Base-by-base conservation (phyloP, 2,797 vertebrate species). In the Coluber constrictor region DNA sequence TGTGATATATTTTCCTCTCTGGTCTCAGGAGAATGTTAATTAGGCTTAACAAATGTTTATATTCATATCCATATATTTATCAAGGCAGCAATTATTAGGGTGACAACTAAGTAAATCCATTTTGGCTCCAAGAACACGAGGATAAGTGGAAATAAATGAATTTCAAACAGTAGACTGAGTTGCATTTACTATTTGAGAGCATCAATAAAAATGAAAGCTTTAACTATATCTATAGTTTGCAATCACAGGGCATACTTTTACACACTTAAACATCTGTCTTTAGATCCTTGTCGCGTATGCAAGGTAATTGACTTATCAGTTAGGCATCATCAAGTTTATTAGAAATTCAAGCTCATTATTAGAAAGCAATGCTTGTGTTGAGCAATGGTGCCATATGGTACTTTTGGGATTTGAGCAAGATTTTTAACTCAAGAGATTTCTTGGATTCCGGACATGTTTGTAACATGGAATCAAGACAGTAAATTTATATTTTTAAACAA, bases 241-340 rank as follows among this genome's bases (percentile, higher is more conserved):
- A 95, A 95, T 92, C 94, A 95, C 93, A 90, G 74, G 92, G 92
- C 57, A 9, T 96, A 27, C 93, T 96, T 96, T 97, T 92, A 94
- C 94, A 88, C 27, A 9, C 59, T 95, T 91, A 92, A 96, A 96
- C 97, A 97, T 97, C 96, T 97, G 97, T 90, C 97, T 97, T 92
- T 94, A 96, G 94, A 96, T 95, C 93, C 27, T 47, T 94, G 95
- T 95, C 20, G 93, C 94, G 93, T 88, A 92, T 90, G 88, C 63
- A 70, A 94, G 92, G 94, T 96, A 97, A 97, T 94, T 96, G 95
- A 55, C 92, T 93, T 94, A 92, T 94, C 95, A 91, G 96, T 96
- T 94, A 97, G 95, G 94, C 94, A 90, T 91, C 93, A 96, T 97
- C 95, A 95, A 93, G 93, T 97, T 97, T 93, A 95, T 96, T 94